Base-by-base conservation (phyloP, 2,888 invertebrate genomes). In the Chrysolina haemoptera region DNA sequence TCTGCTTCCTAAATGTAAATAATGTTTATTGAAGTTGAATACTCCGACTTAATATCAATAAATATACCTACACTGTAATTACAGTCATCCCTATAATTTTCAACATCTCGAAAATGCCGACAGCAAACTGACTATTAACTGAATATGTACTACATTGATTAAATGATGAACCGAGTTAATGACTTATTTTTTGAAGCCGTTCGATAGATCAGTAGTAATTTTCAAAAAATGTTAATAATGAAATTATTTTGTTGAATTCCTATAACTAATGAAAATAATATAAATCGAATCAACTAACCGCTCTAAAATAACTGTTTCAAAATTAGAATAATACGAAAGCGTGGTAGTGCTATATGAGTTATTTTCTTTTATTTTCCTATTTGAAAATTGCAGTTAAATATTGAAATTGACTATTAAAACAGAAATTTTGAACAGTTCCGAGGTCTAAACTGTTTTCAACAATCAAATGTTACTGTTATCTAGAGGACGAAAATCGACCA, bases 81-180 rank as follows among this genome's bases (percentile, higher is more conserved):
- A 20, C 18, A 53, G 53, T 53, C 14, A 53, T 20, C 53, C 20
- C 53, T 22, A 12, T 53, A 53, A 53, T 53, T 18, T 53, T 53
- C 53, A 53, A 20, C 20, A 53, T 16, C 48, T 53, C 12, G 20
- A 53, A 53, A 4, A 53, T 53, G 20, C 53, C 53, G 53, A 53
- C 20, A 20, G 11, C 20, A 20, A 20, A 53, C 53, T 48, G n/a
- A n/a, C 10, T 53, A 53, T 53, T 53, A 53, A 18, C 53, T 20
- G 4, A 53, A 20, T 53, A n/a, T n/a, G n/a, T n/a, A 53, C 5
- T 18, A 4, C 11, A 20, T 22, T 53, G 18, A 53, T 11, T 11
- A 53, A 53, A 18, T 20, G 14, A 11, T 53, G 53, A 53, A 53
- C 10, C 53, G 1, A 53, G 20, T 53, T 53, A 12, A 22, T 53